Conservation (phyloP, 1,140 invertebrate genomes). For the Brachionus paranguensis region DNA sequence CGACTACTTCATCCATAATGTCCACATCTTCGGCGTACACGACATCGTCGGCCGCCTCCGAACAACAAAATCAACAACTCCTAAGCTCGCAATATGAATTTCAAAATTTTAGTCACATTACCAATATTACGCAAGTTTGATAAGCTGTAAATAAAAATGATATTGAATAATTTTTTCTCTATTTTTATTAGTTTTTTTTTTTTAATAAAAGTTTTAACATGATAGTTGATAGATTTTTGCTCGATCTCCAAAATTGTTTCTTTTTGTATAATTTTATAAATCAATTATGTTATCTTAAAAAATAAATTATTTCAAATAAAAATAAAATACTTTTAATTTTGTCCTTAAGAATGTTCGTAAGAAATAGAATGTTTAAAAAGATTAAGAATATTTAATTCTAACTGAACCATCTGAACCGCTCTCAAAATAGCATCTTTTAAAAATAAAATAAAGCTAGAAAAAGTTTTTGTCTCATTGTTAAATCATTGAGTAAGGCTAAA, state of each 20-base stretch:
- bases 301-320: not conserved
- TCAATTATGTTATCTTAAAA: not conserved
- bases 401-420: no score
- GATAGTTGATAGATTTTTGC: not conserved
- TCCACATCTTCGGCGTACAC: slow-evolving; percentile 5
- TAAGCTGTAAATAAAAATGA: not conserved
- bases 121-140: not conserved
- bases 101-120: not conserved
- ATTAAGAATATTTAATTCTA: no score
- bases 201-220: not conserved
- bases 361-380: no score
- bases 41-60: not conserved
- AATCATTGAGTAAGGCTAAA: no score
- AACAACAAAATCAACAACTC: not conserved
- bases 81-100: not conserved
- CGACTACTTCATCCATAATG: not conserved
- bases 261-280: not conserved
- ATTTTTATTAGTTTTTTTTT: not conserved
- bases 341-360: not conserved
- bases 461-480: no score
- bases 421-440: no score
- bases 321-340: not conserved
- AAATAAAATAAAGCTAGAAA: no score
- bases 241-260: not conserved
- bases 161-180: not conserved